Evolutionary conservation across 2,113 vertebrate genomes (phyloP).

Genomic region (Salvelinus fontinalis): DNA sequence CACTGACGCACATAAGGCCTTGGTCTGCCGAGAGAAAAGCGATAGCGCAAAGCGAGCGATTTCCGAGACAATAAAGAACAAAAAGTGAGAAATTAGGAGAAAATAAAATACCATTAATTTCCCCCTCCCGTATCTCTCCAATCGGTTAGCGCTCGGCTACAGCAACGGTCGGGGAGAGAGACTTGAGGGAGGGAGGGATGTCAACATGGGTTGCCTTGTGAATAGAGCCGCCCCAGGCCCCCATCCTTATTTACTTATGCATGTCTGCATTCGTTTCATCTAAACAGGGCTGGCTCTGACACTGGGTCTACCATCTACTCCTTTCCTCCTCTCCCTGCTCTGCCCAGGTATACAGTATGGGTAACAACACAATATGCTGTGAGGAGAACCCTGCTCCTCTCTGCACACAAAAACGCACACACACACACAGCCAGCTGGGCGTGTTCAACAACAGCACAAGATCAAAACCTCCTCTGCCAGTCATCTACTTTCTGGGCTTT

Average conservation of each 20-base stretch:
- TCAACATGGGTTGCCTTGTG: background rate
- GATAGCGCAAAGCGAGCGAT: conserved; percentile 12
- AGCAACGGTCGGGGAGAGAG: background rate
- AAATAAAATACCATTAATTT: conserved; percentile 27
- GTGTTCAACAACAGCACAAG: background rate
- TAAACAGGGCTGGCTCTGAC: conserved; percentile 17
- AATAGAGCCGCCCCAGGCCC: background rate
- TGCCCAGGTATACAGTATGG: background rate
- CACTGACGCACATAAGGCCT: background rate
- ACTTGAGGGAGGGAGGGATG: background rate
- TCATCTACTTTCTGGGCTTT: conserved; percentile 32
- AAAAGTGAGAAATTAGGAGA: conserved; percentile 8
- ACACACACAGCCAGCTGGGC: no score
- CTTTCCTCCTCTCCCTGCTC: background rate
- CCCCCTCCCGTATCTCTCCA: conserved; percentile 5
- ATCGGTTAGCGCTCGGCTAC: conserved; percentile 5
- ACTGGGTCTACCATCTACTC: conserved; percentile 11
- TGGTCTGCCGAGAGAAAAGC: background rate
- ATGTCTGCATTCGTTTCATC: conserved; percentile 3
- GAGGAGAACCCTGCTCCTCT: background rate
- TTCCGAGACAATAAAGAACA: conserved; percentile 14
- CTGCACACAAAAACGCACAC: no score
- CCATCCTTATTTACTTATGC: conserved; percentile 14
- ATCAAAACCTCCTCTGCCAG: background rate
- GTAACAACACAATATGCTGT: background rate